These are phyloP conservation scores for Podocnemis expansa DNA, from an alignment of 2,113 vertebrate species.

Conservation along the genomic window DNA sequence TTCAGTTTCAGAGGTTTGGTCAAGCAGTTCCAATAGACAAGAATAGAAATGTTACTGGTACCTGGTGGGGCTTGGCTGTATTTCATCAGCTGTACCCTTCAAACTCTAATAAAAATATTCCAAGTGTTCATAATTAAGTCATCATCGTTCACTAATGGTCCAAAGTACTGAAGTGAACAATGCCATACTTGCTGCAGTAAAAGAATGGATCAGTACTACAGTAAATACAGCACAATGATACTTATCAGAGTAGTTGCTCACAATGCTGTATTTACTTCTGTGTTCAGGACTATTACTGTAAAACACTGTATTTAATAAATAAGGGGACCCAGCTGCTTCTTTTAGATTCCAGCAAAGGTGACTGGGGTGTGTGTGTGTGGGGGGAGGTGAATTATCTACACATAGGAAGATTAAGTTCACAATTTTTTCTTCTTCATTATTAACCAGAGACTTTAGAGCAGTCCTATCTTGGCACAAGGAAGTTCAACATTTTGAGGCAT, in stretches of 20 bases:
- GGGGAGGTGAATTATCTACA: not conserved
- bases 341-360: not conserved
- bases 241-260: not conserved
- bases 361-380: not conserved
- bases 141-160: not conserved
- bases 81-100: not conserved
- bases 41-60: not conserved
- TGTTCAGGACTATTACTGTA: not conserved
- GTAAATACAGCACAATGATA: not conserved
- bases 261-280: not conserved
- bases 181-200: not conserved
- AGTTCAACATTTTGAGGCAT: not conserved
- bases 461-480: not conserved
- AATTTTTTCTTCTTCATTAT: not conserved
- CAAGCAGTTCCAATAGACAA: not conserved
- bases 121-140: not conserved
- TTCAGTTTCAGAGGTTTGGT: not conserved
- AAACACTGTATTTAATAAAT: not conserved
- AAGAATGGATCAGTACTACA: not conserved
- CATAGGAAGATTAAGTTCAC: not conserved
- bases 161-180: not conserved
- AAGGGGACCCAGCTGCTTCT: not conserved
- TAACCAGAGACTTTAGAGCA: not conserved
- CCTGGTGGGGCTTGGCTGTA: not conserved
- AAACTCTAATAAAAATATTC: not conserved